Conservation (phyloP, 1,140 invertebrate species). For the Stratiolaelaps scimitus region DNA sequence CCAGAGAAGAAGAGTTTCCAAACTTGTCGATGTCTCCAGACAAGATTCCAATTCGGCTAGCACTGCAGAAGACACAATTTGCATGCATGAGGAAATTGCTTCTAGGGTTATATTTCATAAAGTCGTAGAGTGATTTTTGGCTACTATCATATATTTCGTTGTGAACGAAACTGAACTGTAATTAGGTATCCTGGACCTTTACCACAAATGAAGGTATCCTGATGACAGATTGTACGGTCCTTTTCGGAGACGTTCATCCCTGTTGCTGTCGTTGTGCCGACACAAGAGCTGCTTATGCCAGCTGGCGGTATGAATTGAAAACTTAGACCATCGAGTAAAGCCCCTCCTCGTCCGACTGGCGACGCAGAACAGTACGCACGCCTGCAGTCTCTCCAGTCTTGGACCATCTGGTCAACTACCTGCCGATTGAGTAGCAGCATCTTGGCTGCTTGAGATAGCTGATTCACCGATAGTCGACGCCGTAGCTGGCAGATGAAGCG, state of each 20-base stretch:
- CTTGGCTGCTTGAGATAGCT: slow-evolving; percentile 50
- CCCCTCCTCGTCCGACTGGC: no score
- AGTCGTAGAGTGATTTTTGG: no score
- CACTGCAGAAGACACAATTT: background rate
- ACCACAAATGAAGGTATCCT: background rate
- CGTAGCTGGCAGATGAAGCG: slow-evolving; percentile 38
- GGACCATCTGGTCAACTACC: slow-evolving; percentile 49
- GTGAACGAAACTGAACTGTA: no score
- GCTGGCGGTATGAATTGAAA: no score
- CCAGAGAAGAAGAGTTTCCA: slow-evolving; percentile 18
- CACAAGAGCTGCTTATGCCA: no score
- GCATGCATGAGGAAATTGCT: no score
- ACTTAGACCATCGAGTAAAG: no score
- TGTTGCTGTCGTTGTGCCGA: no score
- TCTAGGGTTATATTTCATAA: no score
- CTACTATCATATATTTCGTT: no score
- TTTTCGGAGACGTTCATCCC: background rate
- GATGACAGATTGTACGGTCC: background rate
- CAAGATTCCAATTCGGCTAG: slow-evolving; percentile 19
- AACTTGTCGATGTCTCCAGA: slow-evolving; percentile 23
- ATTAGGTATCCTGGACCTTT: no score
- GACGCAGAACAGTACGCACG: no score
- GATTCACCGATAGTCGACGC: slow-evolving; percentile 50
- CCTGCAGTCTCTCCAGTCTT: slow-evolving; percentile 46
- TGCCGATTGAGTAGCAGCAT: slow-evolving; percentile 48